phyloP scores from a whole-genome alignment of 2,888 invertebrate genomes.

The Cremastinae sp. region DNA sequence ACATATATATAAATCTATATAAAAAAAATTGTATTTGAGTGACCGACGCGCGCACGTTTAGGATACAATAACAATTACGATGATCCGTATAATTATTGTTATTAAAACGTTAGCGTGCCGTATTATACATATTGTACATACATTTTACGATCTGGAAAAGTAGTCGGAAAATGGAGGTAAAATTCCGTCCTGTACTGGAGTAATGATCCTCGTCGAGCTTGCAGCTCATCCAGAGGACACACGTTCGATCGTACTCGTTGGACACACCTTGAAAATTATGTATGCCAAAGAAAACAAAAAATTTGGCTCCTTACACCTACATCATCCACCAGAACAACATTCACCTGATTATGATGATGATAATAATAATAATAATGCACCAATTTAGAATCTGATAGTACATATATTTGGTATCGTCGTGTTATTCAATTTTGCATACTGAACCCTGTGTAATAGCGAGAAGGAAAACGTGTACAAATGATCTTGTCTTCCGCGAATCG shows the following conservation, averaged over 20 bases:
- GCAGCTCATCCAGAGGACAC: too few relatives aligned
- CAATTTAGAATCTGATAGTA: not conserved
- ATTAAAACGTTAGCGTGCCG: not conserved
- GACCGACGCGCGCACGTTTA: not conserved
- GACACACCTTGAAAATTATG: too few relatives aligned
- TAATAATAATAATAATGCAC: conserved; percentile 1
- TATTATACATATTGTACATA: conserved; percentile 1
- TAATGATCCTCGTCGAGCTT: too few relatives aligned
- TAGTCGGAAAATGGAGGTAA: not conserved
- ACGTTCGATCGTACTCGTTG: too few relatives aligned
- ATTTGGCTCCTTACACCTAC: not conserved
- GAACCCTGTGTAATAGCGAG: too few relatives aligned
- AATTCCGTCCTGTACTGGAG: too few relatives aligned
- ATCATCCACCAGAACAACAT: not conserved
- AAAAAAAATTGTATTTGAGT: not conserved
- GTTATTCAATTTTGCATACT: not conserved
- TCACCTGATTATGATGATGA: not conserved
- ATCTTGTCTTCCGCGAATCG: too few relatives aligned
- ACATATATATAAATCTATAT: not conserved
- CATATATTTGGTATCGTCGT: not conserved
- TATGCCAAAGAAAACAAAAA: not conserved
- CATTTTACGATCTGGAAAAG: not conserved
- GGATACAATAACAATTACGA: conserved; percentile 2
- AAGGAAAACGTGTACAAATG: too few relatives aligned
- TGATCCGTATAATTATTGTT: not conserved